Evolutionary conservation across 2,113 vertebrate species (phyloP), one percentile per base, ranked within the genome.

Genomic region (Actenoides hombroni): DNA sequence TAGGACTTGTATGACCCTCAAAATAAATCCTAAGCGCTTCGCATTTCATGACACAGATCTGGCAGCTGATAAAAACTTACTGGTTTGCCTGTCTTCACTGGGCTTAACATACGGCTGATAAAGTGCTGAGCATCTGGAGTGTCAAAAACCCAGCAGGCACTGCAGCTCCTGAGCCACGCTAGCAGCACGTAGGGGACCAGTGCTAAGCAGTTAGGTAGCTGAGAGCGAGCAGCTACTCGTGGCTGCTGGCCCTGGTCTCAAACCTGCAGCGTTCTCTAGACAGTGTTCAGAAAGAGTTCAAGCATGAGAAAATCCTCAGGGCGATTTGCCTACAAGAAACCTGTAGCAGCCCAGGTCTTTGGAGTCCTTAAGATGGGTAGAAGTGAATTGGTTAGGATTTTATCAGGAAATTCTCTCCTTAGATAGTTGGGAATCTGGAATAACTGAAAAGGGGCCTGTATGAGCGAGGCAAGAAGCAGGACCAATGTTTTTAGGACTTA

Each of bases 191-290:
- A 0, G 16, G n/a, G 54, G 80, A 56, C 1, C 59, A 16, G 68
- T 0, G 13, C 71, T 40, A 3, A 48, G 73, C 2, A 0, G 6
- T 5, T 5, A 13, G 18, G 2, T 2, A 48, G 89, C 69, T 9
- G 5, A 42, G 56, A 84, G 25, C 2, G 11, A n/a, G 39, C 48
- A 85, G 88, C 79, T 59, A 19, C 86, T 42, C 35, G 2, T 4
- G 13, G 69, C 56, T 46, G 29, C 69, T 37, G 37, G 23, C 13
- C 35, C 73, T 44, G 26, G 7, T 33, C 63, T 60, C 61, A 57
- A 7, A 65, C 51, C 56, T 85, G 21, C 46, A 28, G 7, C 0
- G 9, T 1, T 39, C 40, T 26, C 37, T 19, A 6, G 3, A 1
- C 16, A 37, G 33, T 2, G 5, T 5, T 49, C 64, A 51, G 44